A percentile compares a stretch with the other conserved stretches of the same genome.
Conservation (phyloP, 2,113 vertebrate species). For the Corythornis vintsioides region DNA sequence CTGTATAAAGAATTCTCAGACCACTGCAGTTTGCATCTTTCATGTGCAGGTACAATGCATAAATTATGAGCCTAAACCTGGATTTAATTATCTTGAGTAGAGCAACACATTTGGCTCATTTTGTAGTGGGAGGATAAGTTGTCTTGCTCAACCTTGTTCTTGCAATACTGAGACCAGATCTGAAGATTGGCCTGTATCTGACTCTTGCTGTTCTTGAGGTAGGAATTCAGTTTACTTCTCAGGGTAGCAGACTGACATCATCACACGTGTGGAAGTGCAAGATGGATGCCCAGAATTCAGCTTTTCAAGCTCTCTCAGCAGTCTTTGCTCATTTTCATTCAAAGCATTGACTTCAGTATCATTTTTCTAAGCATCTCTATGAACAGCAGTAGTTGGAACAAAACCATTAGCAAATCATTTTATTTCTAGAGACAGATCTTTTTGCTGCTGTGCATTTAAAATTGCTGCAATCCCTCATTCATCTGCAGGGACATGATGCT, state of each 20-base stretch:
- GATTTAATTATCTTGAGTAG: not conserved
- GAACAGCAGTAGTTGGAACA: not conserved
- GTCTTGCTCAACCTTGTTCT: not conserved
- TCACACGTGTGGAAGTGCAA: not conserved
- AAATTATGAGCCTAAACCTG: not conserved
- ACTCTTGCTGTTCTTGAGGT: not conserved
- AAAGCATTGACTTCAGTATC: not conserved
- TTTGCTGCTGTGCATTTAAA: not conserved
- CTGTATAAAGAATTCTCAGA: not conserved
- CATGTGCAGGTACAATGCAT: not conserved
- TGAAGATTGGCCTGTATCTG: not conserved
- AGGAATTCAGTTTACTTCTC: not conserved
- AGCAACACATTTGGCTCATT: not conserved
- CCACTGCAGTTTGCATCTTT: not conserved
- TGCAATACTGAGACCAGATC: not conserved
- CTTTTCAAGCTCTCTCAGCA: not conserved
- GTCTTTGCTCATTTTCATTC: not conserved
- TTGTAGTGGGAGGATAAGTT: not conserved
- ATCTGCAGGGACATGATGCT: not conserved
- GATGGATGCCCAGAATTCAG: not conserved
- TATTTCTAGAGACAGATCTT: not conserved
- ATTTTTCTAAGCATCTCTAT: not conserved
- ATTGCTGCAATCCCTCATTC: not conserved
- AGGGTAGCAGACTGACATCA: not conserved
- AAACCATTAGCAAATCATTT: not conserved